Evolutionary conservation across 2,113 vertebrate genomes (phyloP), one percentile per base, ranked within the genome.

Genomic region (Gavia stellata): DNA sequence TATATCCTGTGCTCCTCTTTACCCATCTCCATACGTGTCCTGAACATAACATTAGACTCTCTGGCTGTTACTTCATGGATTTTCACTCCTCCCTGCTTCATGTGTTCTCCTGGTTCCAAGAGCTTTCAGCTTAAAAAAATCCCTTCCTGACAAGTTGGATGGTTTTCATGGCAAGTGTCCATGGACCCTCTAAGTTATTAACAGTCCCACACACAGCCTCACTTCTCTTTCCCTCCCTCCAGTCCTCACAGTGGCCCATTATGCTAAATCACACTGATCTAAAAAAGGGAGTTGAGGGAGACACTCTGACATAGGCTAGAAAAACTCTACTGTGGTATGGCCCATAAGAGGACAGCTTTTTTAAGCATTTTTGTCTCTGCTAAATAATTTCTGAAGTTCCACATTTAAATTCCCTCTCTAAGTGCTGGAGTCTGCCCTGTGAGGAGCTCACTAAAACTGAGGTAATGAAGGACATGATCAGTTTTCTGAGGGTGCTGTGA

Each of bases 401-500:
- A 71, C 9, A 25, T 94, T 78, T 84, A 81, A 95, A 81, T 58
- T 89, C 66, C 28, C 47, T 88, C 36, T n/a, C 16, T n/a, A 28
- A 49, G 19, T 79, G 52, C 34, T 81, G 18, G 34, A 83, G 40
- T 17, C 31, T 85, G 59, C 53, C 42, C 49, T 63, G 15, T 68
- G 81, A 88, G 58, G 11, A 89, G 63, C 42, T 95, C 55, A 40
- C 38, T 77, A 67, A 75, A 92, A 78, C 31, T 23, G 58, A 90
- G 53, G 66, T 53, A 91, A 73, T 52, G 61, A 83, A 92, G 85
- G 44, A 19, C 36, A 66, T 83, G 80, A 84, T 84, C 65, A 70
- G 53, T 77, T 87, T 93, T 95, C 84, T 77, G 81, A 81, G 87
- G 70, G 91, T 94, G 86, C 73, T 85, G 78, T 90, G 88, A 94